Evolutionary conservation across 2,113 vertebrate genomes (phyloP).

Genomic region (Amphiprion ocellaris): DNA sequence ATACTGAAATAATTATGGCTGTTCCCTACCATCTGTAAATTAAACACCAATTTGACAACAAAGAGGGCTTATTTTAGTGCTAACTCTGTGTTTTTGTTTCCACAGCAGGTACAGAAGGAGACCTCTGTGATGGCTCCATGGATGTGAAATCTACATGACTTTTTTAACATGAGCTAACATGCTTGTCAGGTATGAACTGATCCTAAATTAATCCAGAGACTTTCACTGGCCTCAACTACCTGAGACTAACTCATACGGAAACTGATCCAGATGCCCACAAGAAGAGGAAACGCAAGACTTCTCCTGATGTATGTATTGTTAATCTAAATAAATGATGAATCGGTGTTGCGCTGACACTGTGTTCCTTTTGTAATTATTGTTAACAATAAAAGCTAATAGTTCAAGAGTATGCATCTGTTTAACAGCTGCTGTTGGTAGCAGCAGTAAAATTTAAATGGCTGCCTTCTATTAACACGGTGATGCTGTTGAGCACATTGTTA

Average conservation of each 20-base stretch:
- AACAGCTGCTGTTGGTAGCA: not conserved
- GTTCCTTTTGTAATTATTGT: constrained; percentile 16
- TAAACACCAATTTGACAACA: not conserved
- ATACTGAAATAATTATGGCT: no score
- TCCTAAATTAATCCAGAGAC: not conserved
- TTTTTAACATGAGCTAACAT: not conserved
- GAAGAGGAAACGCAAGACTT: constrained; percentile 7
- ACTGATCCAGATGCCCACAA: not conserved
- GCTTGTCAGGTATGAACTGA: not conserved
- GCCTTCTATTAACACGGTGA: no score
- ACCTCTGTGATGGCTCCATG: constrained; percentile 83
- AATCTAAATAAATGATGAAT: constrained; percentile 22
- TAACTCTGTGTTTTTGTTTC: constrained; percentile 14
- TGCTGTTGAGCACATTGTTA: no score
- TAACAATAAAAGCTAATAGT: not conserved
- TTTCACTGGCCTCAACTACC: not conserved
- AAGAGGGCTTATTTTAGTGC: not conserved
- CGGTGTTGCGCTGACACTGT: not conserved
- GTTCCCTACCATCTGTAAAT: no score
- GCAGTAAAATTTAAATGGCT: no score
- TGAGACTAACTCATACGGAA: constrained; percentile 5
- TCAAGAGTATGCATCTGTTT: not conserved
- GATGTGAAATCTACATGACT: constrained; percentile 80
- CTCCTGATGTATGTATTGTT: not conserved
- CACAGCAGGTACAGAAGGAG: constrained; percentile 89